Conservation (phyloP, 2,113 vertebrate species). For the Rana temporaria region DNA sequence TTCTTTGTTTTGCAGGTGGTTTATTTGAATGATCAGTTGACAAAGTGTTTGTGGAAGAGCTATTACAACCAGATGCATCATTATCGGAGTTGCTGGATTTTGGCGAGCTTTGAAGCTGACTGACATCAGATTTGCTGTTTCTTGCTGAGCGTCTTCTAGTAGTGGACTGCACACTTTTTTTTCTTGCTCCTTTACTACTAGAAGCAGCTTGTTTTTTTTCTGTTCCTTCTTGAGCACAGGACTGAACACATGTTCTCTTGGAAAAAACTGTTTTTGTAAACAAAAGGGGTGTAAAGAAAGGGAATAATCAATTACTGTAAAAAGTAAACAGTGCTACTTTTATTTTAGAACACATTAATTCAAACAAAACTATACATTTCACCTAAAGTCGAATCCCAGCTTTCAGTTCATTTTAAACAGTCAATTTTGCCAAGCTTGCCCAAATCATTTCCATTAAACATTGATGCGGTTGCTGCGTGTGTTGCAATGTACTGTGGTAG, state of each 20-base stretch:
- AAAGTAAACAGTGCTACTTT: no score
- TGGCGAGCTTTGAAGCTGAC: conserved; percentile 74
- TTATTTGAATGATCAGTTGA: conserved; percentile 67
- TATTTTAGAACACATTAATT: no score
- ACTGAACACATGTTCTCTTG: conserved; percentile 72
- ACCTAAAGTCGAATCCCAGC: no score
- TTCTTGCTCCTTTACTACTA: conserved; percentile 82
- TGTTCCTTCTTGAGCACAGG: conserved; percentile 86
- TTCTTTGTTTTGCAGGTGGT: conserved; percentile 78
- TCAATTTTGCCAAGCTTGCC: no score
- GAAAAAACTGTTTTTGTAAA: conserved; percentile 32
- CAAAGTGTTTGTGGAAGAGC: conserved; percentile 66
- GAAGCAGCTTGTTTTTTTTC: conserved; percentile 85
- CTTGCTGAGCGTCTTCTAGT: conserved; percentile 83
- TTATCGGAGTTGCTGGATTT: conserved; percentile 77
- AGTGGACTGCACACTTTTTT: conserved; percentile 74
- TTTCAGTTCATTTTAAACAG: no score
- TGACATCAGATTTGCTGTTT: conserved; percentile 75
- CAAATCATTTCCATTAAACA: no score
- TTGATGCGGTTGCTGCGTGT: no score
- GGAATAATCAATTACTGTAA: no score
- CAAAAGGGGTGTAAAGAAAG: background rate
- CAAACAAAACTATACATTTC: no score
- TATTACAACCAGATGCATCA: conserved; percentile 69
- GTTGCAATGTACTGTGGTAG: no score